Base-by-base conservation (phyloP, 2,888 invertebrate species). In the Slavum lentiscoides region DNA sequence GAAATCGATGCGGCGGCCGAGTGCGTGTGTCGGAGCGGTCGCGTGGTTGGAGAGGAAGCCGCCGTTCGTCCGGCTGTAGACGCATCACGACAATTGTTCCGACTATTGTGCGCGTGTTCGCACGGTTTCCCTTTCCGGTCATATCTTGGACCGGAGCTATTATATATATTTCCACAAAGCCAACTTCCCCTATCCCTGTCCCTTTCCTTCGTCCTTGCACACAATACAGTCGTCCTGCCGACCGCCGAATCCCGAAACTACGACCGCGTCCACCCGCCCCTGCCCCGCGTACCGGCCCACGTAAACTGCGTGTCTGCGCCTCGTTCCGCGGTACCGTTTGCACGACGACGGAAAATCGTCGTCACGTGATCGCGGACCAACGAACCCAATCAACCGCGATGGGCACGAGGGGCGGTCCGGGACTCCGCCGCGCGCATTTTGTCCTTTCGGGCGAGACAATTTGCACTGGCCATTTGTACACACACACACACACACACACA, bases 121-220 rank as follows among this genome's bases (percentile, higher is more conserved):
- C 72, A 43, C 80, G 66, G 80, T 72, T 80, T 80, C 80, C 80
- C 70, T 80, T 77, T 80, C 80, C 80, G 72, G 72, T 58, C 64
- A 58, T 66, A 64, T 80, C 80, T 80, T 72, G 80, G 80, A 80
- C 72, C 80, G 70, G 80, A 80, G 64, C 72, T 80, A 80, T 80
- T 70, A 72, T 77, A 30, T 30, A 30, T 30, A 59, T 66, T 80
- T 62, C 21, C 80, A 72, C 72, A 80, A 80, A 80, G 80, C 72
- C 72, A 43, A 72, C 80, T 53, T 43, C 17, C 77, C 67, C 73
- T 59, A 15, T 64, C 80, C 55, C 15, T 19, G n/a, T 30, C 30
- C 30, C 30, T 30, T 30, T 30, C 30, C n/a, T n/a, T n/a, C n/a
- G n/a, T n/a, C n/a, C 30, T 30, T 30, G 30, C 30, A 30, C 30